phyloP scores from a whole-genome alignment of 2,113 vertebrate genomes.

The Saccopteryx leptura region DNA sequence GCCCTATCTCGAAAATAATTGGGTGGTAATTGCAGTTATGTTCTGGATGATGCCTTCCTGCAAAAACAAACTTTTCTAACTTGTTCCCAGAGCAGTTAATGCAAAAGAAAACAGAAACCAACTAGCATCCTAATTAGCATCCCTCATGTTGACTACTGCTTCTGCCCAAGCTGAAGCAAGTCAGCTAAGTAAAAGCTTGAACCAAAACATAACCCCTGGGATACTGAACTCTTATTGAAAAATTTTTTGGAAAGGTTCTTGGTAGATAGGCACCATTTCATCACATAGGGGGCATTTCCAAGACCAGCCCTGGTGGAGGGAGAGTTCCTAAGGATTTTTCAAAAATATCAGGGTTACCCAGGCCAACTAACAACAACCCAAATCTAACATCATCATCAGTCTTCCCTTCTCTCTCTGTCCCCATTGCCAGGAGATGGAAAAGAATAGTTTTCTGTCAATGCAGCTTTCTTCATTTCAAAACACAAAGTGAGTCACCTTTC shows the following conservation, averaged over 20 bases:
- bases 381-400: background rate
- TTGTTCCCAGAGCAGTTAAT: conserved; percentile 37
- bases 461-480: conserved; percentile 20
- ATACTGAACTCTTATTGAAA: background rate
- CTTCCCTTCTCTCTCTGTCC: background rate
- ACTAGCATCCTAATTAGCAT: conserved; percentile 68
- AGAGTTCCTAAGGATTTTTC: background rate
- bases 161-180: conserved; percentile 33
- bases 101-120: conserved; percentile 59
- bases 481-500: background rate
- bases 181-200: conserved; percentile 36
- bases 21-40: conserved; percentile 66
- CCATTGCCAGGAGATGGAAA: background rate
- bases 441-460: background rate
- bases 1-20: conserved; percentile 43
- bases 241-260: background rate
- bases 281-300: background rate
- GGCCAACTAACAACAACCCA: background rate
- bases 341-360: background rate
- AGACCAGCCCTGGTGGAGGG: background rate
- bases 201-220: background rate
- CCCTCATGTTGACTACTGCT: conserved; percentile 55
- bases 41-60: conserved; percentile 53
- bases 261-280: background rate
- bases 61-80: conserved; percentile 71